Percentiles rank a stretch among this genome's conserved stretches.
These are phyloP conservation scores for Calyptommatus sinebrachiatus DNA, from an alignment of 2,113 vertebrate genomes.

Conservation along the genomic window DNA sequence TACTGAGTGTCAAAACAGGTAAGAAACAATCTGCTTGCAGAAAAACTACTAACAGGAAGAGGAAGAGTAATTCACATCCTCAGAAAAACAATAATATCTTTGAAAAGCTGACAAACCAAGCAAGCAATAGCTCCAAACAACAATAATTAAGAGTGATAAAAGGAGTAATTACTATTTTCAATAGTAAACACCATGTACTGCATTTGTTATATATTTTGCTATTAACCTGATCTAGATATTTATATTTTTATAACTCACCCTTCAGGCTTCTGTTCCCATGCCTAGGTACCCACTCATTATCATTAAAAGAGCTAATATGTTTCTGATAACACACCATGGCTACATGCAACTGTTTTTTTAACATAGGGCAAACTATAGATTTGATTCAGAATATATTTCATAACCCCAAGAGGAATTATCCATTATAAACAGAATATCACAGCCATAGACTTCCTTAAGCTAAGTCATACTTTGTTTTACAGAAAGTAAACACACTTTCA, in stretches of 20 bases:
- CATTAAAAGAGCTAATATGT: background rate
- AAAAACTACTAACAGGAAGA: background rate
- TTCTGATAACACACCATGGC: background rate
- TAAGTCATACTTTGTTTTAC: background rate
- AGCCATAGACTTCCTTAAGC: background rate
- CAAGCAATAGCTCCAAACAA: background rate
- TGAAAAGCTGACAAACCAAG: slow-evolving; percentile 4
- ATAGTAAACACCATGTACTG: background rate
- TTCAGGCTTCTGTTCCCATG: too few species aligned
- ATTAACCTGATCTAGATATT: background rate
- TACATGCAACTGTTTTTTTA: background rate
- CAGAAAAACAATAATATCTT: slow-evolving; percentile 4
- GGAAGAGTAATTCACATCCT: slow-evolving; percentile 2
- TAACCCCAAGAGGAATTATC: background rate
- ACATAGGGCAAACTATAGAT: background rate
- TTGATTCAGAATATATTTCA: background rate
- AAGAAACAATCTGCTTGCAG: background rate
- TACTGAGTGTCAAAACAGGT: slow-evolving; percentile 3
- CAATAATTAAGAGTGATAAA: background rate
- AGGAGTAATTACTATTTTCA: rapidly evolving
- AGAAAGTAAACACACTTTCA: background rate
- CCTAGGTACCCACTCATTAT: background rate
- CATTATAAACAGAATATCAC: slow-evolving; percentile 32
- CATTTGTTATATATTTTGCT: background rate
- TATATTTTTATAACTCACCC: too few species aligned